Base-by-base conservation (phyloP, 2,888 invertebrate species). In the Synergus umbraculus region DNA sequence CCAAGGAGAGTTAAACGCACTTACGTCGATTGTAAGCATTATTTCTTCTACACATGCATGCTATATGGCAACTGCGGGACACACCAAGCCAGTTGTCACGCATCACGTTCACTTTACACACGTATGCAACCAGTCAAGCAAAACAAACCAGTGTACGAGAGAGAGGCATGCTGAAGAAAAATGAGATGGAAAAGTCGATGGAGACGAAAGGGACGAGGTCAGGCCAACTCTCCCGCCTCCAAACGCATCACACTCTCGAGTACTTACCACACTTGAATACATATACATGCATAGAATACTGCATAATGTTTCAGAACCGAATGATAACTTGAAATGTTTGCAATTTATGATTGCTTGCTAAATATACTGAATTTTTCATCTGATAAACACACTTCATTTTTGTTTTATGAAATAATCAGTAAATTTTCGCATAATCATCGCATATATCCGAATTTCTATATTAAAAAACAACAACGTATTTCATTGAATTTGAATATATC, bases 101-200 rank as follows among this genome's bases (percentile, higher is more conserved):
- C 82, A 84, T 83, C 78, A 78, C 81, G 80, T 81, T 63, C 63
- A 29, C 13, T 86, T 83, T 84, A 79, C 82, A 82, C 82, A 80
- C 82, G 81, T 83, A 82, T 64, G 83, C 82, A 81, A 83, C 80
- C 81, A 83, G 83, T 83, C 84, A 86, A 88, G 86, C 87, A 87
- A 89, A 89, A 85, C 86, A 87, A 87, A 87, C 87, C 86, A 83
- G 84, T 84, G 85, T 78, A 44, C 78, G 81, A 80, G 79, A 78
- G 54, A 69, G 60, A 77, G 80, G 63, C 29, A 65, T 5, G 29
- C 22, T 58, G 54, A 10, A 77, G 73, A 22, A 80, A 67, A 67
- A 43, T 54, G 37, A 69, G 41, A 29, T 43, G 13, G 60, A 64
- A 65, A 65, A 77, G 41, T 22, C 22, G 49, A 60, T 13, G 12